Percentiles rank a stretch among this genome's conserved stretches.
Evolutionary conservation across 2,113 vertebrate genomes (phyloP).

Genomic region (Pontoporia blainvillei): DNA sequence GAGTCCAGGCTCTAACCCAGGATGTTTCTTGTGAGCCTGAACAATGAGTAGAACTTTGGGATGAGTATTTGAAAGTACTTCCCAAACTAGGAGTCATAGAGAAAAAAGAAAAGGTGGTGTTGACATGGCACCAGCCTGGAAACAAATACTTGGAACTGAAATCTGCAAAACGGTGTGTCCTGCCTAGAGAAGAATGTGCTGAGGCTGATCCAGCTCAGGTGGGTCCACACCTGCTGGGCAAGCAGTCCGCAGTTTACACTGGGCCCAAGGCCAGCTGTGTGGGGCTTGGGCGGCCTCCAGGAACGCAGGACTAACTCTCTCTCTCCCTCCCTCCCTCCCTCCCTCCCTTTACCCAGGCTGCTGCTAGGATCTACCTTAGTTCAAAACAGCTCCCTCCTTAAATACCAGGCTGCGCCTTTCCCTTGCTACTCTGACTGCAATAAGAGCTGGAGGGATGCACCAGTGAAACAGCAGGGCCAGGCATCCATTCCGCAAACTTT

Average conservation of each 20-base stretch:
- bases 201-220: background rate
- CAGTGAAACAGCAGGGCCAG: background rate
- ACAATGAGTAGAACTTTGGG: background rate
- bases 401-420: background rate
- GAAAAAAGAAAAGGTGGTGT: background rate
- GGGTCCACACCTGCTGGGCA: background rate
- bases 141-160: constrained; percentile 7
- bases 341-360: background rate
- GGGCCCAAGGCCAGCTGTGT: background rate
- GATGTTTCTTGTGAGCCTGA: background rate
- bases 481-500: background rate
- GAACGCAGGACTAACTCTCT: background rate
- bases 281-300: background rate
- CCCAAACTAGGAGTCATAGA: background rate
- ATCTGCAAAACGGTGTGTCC: background rate
- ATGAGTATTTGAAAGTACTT: background rate
- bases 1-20: background rate
- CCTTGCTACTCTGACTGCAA: background rate
- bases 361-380: background rate
- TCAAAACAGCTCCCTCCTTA: background rate
- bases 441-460: background rate
- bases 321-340: background rate
- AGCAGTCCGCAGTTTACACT: background rate
- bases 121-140: background rate
- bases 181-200: background rate